Evolutionary conservation across 1,140 invertebrate genomes (phyloP).

Genomic region (Hormaphis cornu): DNA sequence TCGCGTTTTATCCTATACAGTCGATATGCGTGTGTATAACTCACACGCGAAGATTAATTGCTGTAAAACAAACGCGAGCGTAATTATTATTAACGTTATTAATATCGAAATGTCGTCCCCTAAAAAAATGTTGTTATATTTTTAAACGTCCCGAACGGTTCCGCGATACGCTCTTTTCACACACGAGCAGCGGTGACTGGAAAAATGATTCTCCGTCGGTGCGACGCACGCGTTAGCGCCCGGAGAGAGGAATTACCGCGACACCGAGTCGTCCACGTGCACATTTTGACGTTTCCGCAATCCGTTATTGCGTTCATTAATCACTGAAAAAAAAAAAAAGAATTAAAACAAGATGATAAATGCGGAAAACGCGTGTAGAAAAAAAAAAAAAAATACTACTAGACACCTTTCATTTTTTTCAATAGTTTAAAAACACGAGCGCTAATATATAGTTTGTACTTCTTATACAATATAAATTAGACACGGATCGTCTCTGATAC

Average conservation of each 20-base stretch:
- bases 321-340: constrained; percentile 1
- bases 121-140: constrained; percentile 1
- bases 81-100: not conserved
- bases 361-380: not conserved
- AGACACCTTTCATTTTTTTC: too few relatives aligned
- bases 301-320: constrained; percentile 13
- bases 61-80: not conserved
- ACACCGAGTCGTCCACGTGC: not conserved
- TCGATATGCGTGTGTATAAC: too few relatives aligned
- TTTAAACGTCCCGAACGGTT: constrained; percentile 11
- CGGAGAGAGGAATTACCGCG: constrained; percentile 10
- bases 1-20: too few relatives aligned
- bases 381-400: too few relatives aligned
- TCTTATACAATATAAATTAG: too few relatives aligned
- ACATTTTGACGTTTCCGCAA: constrained; percentile 7
- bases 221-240: constrained; percentile 10
- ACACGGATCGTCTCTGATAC: too few relatives aligned
- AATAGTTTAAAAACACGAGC: too few relatives aligned
- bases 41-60: not conserved
- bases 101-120: not conserved
- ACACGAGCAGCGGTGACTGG: not conserved
- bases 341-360: not conserved
- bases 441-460: too few relatives aligned
- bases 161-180: not conserved
- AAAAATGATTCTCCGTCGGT: constrained; percentile 1